Evolutionary conservation across 2,888 invertebrate genomes (phyloP).

Genomic region (Callosobruchus maculatus): DNA sequence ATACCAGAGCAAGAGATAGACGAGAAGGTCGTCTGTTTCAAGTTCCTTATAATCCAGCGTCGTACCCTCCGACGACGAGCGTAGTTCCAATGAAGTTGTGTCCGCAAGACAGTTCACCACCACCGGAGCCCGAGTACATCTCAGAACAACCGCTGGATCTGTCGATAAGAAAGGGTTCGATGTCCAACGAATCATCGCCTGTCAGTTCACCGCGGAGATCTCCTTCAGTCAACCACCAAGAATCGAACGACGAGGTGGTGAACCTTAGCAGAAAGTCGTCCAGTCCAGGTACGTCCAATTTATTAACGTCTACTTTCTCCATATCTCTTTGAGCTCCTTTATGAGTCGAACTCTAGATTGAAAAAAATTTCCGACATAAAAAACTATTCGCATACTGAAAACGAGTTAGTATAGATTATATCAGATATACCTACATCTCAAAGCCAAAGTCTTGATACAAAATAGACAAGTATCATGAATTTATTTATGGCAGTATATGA

Average conservation of each 20-base stretch:
- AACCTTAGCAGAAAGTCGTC: conserved; percentile 72
- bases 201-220: conserved; percentile 62
- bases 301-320: too few species aligned
- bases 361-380: too few species aligned
- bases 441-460: too few species aligned
- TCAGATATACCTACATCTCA: too few species aligned
- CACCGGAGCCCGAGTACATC: conserved; percentile 25
- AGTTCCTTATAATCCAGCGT: conserved; percentile 47
- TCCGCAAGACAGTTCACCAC: not conserved
- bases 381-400: too few species aligned
- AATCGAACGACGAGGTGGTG: conserved; percentile 68
- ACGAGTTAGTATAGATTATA: too few species aligned
- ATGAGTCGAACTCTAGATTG: too few species aligned
- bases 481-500: too few species aligned
- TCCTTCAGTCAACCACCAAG: conserved; percentile 60
- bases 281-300: conserved; percentile 48
- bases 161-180: conserved; percentile 72
- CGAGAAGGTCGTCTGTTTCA: conserved; percentile 59
- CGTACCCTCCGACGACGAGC: conserved; percentile 23
- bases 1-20: conserved; percentile 85
- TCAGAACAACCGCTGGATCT: conserved; percentile 86
- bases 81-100: not conserved
- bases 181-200: conserved; percentile 57
- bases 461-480: too few species aligned
- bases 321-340: too few species aligned